Evolutionary conservation across 2,797 vertebrate genomes (phyloP), one percentile per base, ranked within the genome.

Genomic region (Novumbra hubbsi): DNA sequence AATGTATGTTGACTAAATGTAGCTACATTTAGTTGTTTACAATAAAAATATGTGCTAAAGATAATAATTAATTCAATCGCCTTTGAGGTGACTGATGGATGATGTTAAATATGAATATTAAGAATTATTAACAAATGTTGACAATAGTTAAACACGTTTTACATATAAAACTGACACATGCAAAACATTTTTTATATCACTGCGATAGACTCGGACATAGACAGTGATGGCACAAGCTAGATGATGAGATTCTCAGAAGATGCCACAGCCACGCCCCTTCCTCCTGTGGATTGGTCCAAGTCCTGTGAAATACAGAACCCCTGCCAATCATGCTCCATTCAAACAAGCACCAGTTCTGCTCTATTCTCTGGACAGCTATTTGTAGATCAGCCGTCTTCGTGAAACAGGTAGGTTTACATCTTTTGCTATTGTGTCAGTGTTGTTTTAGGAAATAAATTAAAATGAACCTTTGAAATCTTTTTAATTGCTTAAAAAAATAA

Each of bases 251-350:
- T 68, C 1, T 2, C 4, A 19, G 21, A 21, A n/a, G 17, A 24
- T 3, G 32, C 6, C 34, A 0, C 34, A 38, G 21, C 28, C 1
- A 2, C 16, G 14, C 0, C 27, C 0, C 5, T 0, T 5, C 5
- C 0, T 5, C 5, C 24, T 72, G 78, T 72, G 49, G 49, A 52
- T 7, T 68, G 55, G 62, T 68, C 50, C 5, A 38, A 38, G 27
- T 27, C 15, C 76, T 83, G 63, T 70, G 50, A 72, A 30, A 55
- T 66, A 45, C 14, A 19, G 24, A 6, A 17, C 14, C 21, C 15
- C 5, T 30, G 12, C 6, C 16, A 16, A 38, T 14, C 27, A 16
- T 19, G 19, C 49, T 70, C 27, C 27, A 19, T 8, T n/a, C 2
- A 32, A 12, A 3, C 1, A 5, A 19, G 30, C 68, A 41, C 34